These are phyloP conservation scores for Centroberyx gerrardi DNA, from an alignment of 2,797 vertebrate genomes.

Conservation along the genomic window DNA sequence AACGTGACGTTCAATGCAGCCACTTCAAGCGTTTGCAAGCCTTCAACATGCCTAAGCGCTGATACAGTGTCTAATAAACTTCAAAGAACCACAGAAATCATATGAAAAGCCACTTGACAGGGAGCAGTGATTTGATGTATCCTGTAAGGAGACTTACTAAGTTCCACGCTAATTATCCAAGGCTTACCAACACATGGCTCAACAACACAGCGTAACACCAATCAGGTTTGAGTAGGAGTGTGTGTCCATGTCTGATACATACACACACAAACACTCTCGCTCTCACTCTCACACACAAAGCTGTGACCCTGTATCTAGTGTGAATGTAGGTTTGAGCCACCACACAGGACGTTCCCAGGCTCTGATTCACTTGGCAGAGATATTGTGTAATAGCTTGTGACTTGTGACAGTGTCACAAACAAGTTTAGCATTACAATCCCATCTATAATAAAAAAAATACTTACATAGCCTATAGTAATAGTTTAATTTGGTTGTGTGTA, in stretches of 20 bases:
- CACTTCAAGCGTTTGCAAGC: too few species aligned
- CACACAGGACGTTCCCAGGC: constrained; percentile 26
- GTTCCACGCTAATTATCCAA: not conserved
- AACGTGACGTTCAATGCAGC: too few species aligned
- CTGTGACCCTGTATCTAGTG: not conserved
- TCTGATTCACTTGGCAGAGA: constrained; percentile 9
- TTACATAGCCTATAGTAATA: not conserved
- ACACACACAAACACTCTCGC: not conserved
- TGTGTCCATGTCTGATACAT: constrained; percentile 2
- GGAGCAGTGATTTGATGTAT: not conserved
- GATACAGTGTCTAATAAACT: not conserved
- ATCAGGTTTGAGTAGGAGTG: not conserved
- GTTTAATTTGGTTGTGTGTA: not conserved
- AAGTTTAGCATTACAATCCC: not conserved
- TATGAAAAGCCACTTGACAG: not conserved
- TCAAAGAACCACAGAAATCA: not conserved
- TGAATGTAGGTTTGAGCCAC: constrained; percentile 15
- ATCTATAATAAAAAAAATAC: not conserved
- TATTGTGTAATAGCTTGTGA: constrained; percentile 1
- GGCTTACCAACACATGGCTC: not conserved
- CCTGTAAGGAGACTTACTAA: not conserved
- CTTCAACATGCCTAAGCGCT: not conserved
- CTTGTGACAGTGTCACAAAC: not conserved
- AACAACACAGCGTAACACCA: not conserved
- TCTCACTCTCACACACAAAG: not conserved